phyloP scores from a whole-genome alignment of 2,113 vertebrate species.

The Forbesichthys agassizii region DNA sequence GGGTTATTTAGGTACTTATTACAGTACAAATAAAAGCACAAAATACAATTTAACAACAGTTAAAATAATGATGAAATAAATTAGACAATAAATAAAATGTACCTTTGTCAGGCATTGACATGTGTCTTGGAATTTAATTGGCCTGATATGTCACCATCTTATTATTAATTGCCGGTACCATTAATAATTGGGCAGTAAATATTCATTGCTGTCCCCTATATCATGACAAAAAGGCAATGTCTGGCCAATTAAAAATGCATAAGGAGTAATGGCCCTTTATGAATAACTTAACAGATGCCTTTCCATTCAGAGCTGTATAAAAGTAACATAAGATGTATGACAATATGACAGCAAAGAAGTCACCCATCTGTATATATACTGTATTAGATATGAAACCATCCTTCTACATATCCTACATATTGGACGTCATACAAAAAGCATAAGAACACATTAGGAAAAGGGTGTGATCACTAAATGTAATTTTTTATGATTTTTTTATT shows the following conservation, averaged over 20 bases:
- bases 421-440: neutral
- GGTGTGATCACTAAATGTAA: too few relatives aligned
- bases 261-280: slow-evolving; percentile 94
- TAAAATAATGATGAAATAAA: neutral
- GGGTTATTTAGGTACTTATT: neutral
- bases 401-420: neutral
- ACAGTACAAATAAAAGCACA: neutral
- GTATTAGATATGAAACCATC: neutral
- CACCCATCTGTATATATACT: neutral
- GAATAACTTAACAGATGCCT: slow-evolving; percentile 94
- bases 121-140: slow-evolving; percentile 83
- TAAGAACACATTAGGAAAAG: neutral
- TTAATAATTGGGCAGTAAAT: slow-evolving; percentile 94
- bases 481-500: too few relatives aligned
- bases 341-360: neutral
- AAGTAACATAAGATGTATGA: slow-evolving; percentile 30
- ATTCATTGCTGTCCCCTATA: slow-evolving; percentile 93
- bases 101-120: slow-evolving; percentile 30
- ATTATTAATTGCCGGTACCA: slow-evolving; percentile 86
- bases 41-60: neutral
- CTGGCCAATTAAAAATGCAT: slow-evolving; percentile 94
- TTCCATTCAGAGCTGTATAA: slow-evolving; percentile 68
- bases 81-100: slow-evolving; percentile 37
- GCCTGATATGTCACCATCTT: slow-evolving; percentile 81
- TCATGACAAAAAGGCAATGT: slow-evolving; percentile 93